Base-by-base conservation (phyloP, 1,140 invertebrate species). In the Dreissena rostriformis region DNA sequence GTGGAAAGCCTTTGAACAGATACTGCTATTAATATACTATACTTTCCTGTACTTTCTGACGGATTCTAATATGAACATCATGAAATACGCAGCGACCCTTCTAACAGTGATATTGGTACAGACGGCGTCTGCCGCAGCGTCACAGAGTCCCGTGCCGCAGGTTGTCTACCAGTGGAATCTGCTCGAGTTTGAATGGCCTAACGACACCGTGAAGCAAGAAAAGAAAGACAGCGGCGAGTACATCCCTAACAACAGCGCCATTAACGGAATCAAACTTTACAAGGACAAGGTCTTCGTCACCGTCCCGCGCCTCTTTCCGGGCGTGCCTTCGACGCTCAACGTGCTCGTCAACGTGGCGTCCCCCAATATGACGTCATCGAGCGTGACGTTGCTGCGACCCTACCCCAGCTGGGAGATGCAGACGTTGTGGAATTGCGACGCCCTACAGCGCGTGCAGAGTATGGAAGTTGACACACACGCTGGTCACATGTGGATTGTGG, bases 401-500 rank as follows among this genome's bases (percentile, higher is more conserved):
- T 91, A 85, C 70, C 90, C 90, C 0, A 87, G 57, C 68, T 88
- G 89, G 88, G 81, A 79, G n/a, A 82, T 78, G 79, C 86, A 91
- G 66, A 81, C 73, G 14, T 24, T 88, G 14, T 85, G 80, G 14
- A 76, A 90, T 66, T 91, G 90, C 71, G 57, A 79, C 2, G 86
- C 85, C 22, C 85, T 91, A 22, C 90, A 90, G 85, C 78, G 80
- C 15, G 90, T 90, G 49, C 86, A 89, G 72, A 87, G 86, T 67
- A 88, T 90, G 83, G 88, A 89, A 67, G 85, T 91, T 15, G 90
- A 91, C 70, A 85, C 87, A 12, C 86, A 87, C 52, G 88, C 85
- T 8, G 90, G 89, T 2, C 84, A 70, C 26, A 89, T 91, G 88
- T 91, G 87, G 87, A 89, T 91, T 52, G 63, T 91, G 24, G 90